Percentiles rank a stretch among this genome's conserved stretches.
Evolutionary conservation across 2,797 vertebrate species (phyloP).

Genomic region (Mus spretus): DNA sequence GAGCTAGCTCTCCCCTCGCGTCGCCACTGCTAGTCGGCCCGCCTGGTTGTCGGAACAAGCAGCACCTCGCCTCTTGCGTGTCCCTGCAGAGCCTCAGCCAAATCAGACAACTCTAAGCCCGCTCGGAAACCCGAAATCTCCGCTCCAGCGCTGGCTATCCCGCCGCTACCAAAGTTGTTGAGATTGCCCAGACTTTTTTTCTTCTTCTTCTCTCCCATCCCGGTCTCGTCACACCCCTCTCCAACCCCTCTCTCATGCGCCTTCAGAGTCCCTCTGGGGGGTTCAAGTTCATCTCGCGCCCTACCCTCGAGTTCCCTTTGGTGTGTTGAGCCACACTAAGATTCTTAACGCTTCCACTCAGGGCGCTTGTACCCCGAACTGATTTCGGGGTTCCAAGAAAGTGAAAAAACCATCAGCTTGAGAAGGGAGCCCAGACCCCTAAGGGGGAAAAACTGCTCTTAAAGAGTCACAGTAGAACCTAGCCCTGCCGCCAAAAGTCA

Average conservation of each 20-base stretch:
- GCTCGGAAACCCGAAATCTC: slow-evolving; percentile 73
- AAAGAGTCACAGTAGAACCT: not conserved
- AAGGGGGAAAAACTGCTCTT: not conserved
- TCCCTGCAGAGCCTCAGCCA: slow-evolving; percentile 83
- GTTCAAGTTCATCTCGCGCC: not conserved
- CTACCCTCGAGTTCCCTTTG: not conserved
- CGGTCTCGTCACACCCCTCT: not conserved
- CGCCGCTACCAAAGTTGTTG: slow-evolving; percentile 61
- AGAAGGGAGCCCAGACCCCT: not conserved
- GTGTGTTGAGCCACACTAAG: not conserved
- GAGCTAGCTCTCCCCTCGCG: slow-evolving; percentile 65
- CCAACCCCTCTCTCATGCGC: not conserved
- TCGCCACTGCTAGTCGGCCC: slow-evolving; percentile 74
- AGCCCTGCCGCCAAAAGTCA: not conserved
- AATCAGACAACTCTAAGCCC: slow-evolving; percentile 72
- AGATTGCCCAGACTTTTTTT: slow-evolving; percentile 16
- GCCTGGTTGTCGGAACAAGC: slow-evolving; percentile 87
- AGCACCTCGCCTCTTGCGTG: slow-evolving; percentile 85
- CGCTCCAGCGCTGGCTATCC: slow-evolving; percentile 38
- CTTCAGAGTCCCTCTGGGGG: not conserved
- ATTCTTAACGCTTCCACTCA: not conserved
- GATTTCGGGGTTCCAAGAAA: not conserved
- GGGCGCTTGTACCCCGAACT: not conserved
- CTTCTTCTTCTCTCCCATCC: not conserved
- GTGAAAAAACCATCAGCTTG: not conserved